Conservation (phyloP, 2,797 vertebrate genomes). For the Orestias chungarensis region DNA sequence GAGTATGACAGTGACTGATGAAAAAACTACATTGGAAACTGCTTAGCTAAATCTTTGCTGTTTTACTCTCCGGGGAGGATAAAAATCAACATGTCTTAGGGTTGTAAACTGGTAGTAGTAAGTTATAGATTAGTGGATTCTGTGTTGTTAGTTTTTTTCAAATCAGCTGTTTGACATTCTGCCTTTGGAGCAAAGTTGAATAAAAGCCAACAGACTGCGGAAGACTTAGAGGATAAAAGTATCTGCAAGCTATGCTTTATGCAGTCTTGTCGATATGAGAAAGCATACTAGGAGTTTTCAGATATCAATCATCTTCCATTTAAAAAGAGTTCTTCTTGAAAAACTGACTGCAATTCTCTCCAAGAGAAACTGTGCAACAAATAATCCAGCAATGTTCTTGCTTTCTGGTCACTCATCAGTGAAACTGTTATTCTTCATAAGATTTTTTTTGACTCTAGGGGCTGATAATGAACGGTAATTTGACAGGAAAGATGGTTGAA, state of each 20-base stretch:
- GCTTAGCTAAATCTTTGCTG: not conserved
- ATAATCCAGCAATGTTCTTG: slow-evolving; percentile 42
- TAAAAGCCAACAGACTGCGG: slow-evolving; percentile 22
- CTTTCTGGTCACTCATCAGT: slow-evolving; percentile 40
- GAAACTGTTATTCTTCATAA: not conserved
- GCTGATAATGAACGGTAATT: too few species aligned
- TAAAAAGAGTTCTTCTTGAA: slow-evolving; percentile 43
- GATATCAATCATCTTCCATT: slow-evolving; percentile 53
- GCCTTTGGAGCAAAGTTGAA: slow-evolving; percentile 30
- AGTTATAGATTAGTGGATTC: slow-evolving; percentile 46
- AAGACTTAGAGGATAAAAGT: slow-evolving; percentile 29
- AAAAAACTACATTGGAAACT: slow-evolving; percentile 26
- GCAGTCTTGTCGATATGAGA: slow-evolving; percentile 28
- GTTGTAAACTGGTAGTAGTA: slow-evolving; percentile 28
- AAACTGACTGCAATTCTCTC: slow-evolving; percentile 61
- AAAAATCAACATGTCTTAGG: slow-evolving; percentile 36
- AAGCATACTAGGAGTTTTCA: slow-evolving; percentile 29
- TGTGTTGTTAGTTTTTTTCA: slow-evolving; percentile 53
- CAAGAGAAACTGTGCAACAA: slow-evolving; percentile 49
- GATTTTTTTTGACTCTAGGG: not conserved
- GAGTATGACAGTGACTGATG: slow-evolving; percentile 23
- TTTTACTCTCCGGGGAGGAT: slow-evolving; percentile 14
- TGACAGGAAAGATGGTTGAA: too few species aligned
- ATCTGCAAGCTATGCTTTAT: slow-evolving; percentile 33
- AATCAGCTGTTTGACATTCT: slow-evolving; percentile 39